Conservation (phyloP, 2,113 vertebrate species). For the Oncorhynchus mykiss region DNA sequence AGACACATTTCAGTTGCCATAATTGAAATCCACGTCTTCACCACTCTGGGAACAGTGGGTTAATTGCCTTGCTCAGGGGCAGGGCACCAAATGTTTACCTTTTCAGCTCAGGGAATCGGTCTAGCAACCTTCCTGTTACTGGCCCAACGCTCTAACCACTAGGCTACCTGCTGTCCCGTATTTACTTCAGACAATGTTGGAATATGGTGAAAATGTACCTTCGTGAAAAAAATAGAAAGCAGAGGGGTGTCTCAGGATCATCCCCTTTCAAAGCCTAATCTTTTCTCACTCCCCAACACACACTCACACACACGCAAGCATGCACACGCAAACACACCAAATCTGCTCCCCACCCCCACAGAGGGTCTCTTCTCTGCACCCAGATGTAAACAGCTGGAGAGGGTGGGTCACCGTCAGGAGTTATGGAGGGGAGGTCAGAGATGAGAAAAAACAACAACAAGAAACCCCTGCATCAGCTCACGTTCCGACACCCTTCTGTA, state of each 20-base stretch:
- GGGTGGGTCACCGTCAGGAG: constrained; percentile 33
- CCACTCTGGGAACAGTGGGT: too few species aligned
- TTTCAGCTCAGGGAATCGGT: too few species aligned
- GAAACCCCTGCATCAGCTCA: constrained; percentile 10
- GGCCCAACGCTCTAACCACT: too few species aligned
- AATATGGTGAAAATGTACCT: not conserved
- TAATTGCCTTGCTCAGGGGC: too few species aligned
- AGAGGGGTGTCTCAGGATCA: not conserved
- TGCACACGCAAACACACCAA: constrained; percentile 6
- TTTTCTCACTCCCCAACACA: not conserved
- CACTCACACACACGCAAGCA: not conserved
- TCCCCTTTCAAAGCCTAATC: not conserved
- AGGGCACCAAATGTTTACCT: too few species aligned
- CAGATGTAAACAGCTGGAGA: constrained; percentile 38
- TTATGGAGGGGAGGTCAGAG: constrained; percentile 50
- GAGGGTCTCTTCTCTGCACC: constrained; percentile 12
- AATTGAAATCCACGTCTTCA: too few species aligned
- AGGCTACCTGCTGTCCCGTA: not conserved
- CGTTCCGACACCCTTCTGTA: not conserved
- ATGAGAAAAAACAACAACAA: constrained; percentile 22
- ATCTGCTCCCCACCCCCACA: too few species aligned
- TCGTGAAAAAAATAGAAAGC: not conserved
- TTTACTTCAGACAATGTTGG: not conserved
- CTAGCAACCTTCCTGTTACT: too few species aligned
- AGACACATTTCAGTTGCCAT: too few species aligned